Conservation (phyloP, 2,888 invertebrate species). For the Gnatocerus cornutus region DNA sequence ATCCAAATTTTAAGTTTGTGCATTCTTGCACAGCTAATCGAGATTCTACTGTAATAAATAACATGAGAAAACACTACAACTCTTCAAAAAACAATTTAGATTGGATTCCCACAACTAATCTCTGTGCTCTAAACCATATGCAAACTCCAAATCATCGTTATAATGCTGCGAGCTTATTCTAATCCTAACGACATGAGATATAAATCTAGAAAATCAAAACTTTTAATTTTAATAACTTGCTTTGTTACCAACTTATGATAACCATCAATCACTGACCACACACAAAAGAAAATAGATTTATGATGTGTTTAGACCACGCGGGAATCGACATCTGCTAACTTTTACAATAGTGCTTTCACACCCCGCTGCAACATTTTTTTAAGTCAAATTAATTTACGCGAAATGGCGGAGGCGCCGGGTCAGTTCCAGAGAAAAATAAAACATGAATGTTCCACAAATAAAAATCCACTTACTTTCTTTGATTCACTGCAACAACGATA, state of each 20-base stretch:
- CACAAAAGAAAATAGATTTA: constrained; percentile 34
- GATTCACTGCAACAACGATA: no score
- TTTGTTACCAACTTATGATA: constrained; percentile 28
- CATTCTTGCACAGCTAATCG: no score
- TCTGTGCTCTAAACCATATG: constrained; percentile 26
- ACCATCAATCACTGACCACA: constrained; percentile 25
- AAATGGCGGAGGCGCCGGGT: no score
- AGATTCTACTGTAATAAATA: constrained; percentile 19
- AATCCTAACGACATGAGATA: constrained; percentile 36
- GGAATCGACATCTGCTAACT: constrained; percentile 31
- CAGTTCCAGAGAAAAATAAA: no score
- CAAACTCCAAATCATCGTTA: constrained; percentile 21
- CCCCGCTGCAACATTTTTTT: no score
- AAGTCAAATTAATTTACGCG: no score
- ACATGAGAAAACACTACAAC: constrained; percentile 14
- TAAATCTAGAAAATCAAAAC: constrained; percentile 26
- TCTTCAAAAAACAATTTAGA: constrained; percentile 38
- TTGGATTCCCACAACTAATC: constrained; percentile 34
- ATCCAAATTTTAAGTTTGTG: no score
- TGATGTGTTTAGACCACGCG: constrained; percentile 38
- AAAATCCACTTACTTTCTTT: no score
- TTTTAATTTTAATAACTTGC: constrained; percentile 28
- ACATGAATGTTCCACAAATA: no score
- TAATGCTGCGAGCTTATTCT: constrained; percentile 37
- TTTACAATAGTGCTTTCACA: not conserved